Conservation (phyloP, 2,888 invertebrate species). For the Adelognathus sp. region DNA sequence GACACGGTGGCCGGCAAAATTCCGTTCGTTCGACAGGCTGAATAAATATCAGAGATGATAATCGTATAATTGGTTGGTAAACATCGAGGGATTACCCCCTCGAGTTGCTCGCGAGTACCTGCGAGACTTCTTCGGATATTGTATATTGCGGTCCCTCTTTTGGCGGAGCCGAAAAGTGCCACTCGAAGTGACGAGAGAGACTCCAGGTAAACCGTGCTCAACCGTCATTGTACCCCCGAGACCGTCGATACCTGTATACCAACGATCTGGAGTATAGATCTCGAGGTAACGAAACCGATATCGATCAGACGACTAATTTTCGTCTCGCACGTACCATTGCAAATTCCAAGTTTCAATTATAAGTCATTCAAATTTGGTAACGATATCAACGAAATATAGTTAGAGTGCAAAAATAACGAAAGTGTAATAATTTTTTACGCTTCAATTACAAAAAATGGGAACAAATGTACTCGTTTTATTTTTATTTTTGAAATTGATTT, state of each 20-base stretch:
- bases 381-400: no score
- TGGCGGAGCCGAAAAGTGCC: constrained; percentile 33
- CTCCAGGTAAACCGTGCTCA: constrained; percentile 44
- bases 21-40: constrained; percentile 35
- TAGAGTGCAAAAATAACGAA: no score
- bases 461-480: no score
- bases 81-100: constrained; percentile 52
- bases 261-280: constrained; percentile 2
- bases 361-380: background rate
- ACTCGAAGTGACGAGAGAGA: constrained; percentile 34
- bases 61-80: constrained; percentile 57
- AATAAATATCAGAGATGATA: constrained; percentile 54
- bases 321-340: background rate
- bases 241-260: background rate
- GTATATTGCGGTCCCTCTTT: background rate
- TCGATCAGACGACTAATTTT: constrained; percentile 3
- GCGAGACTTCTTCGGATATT: constrained; percentile 25
- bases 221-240: constrained; percentile 43
- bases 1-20: background rate
- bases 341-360: background rate
- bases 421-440: no score
- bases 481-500: no score
- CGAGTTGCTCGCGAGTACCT: constrained; percentile 53
- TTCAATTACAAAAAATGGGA: no score
- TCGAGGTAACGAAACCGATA: constrained; percentile 1